Base-by-base conservation (phyloP, 2,888 invertebrate species). In the Torymus aiolomorphi region DNA sequence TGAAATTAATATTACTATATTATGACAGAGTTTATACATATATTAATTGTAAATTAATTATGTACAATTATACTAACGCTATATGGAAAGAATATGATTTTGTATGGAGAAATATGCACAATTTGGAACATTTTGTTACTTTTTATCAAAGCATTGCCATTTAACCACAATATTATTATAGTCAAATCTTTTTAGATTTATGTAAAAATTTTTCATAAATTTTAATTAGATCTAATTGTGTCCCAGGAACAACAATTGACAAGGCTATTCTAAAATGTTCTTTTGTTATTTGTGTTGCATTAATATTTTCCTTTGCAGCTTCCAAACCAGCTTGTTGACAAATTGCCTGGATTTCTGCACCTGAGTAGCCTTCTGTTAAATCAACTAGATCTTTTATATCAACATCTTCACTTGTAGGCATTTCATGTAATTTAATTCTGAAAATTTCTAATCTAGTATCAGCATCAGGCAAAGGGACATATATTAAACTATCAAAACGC, bases 261-360 rank as follows among this genome's bases (percentile, higher is more conserved):
- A 98, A 90, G 0, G 97, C 96, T 84, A 92, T 89, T 78, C 93
- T 91, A 89, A 98, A 97, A 91, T 98, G 95, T 57, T 91, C 90
- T 91, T 92, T 92, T 2, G 91, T 91, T 0, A 98, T 94, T 76
- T 89, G 87, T 13, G 91, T 85, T 49, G 94, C 93, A 10, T 94
- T 91, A 1, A 97, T 91, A 88, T 94, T 93, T 84, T 95, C 95
- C 87, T 97, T 95, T 66, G 98, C 90, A 0, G 97, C 96, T 87
- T 93, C 93, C 88, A 97, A 91, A 0, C 96, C 98, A 10, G 98
- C 98, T 91, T 98, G 97, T 82, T 97, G 95, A 87, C 98, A 98
- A 1, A 98, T 92, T 0, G 97, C 97, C 84, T 95, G 93, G 57
- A 97, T 92, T 92, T 99, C 99, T 0, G 99, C 99, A 0, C 99